Base-by-base conservation (phyloP, 1,140 invertebrate species). In the Ceratina calcarata region DNA sequence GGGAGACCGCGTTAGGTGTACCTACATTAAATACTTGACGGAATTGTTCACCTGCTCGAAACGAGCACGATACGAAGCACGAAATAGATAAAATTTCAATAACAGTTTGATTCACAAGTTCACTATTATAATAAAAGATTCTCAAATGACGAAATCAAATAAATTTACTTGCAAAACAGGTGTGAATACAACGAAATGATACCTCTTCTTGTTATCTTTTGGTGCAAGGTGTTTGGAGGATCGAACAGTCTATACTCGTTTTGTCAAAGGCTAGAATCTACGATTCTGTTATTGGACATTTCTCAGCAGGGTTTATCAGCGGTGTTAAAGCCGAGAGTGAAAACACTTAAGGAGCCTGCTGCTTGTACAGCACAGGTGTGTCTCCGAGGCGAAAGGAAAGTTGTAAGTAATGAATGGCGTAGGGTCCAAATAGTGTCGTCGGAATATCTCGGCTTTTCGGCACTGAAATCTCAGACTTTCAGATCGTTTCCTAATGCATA, bases 31-130 rank as follows among this genome's bases (percentile, higher is more conserved):
- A 45, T 45, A 45, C 55, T 24, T 55, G 51, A 68, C 53, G 32
- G 64, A 67, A 67, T 76, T 58, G 45, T 76, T 67, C 76, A 53
- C 67, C 67, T 32, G 18, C 55, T 45, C 37, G 8, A 0, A 45
- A 22, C 12, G 45, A 55, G 55, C 22, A 45, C 51, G 49, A 27
- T 16, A n/a, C n/a, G 16, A n/a, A n/a, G 16, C 22, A 6, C 16
- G 2, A 32, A 45, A 45, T 45, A 7, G 37, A 45, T 45, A 10
- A 45, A 45, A 45, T 45, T 45, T 45, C 37, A 45, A 45, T 45
- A 3, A 45, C 37, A 7, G 0, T 7, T 45, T 45, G 3, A 45
- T 45, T 10, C 7, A 45, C 7, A 45, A 45, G 27, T 32, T 32
- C 1, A 32, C 4, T 32, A 4, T 32, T 32, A 32, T 32, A n/a